Base-by-base conservation (phyloP, 1,140 invertebrate genomes). In the Prorops nasuta region DNA sequence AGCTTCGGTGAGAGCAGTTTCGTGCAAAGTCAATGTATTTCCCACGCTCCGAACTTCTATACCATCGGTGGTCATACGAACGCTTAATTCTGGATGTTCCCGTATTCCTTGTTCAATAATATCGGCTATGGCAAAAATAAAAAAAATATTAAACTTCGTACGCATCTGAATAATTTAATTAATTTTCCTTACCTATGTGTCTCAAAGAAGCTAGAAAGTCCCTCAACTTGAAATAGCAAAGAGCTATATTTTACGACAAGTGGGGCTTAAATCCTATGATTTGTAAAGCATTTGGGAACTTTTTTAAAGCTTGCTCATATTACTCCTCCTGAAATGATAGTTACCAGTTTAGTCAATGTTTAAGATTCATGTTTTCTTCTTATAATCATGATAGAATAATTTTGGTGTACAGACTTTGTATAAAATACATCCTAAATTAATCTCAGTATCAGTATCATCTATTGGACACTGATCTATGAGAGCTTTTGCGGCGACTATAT, bases 1-100 rank as follows among this genome's bases (percentile, higher is more conserved):
- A 0, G 97, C 96, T 79, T 99, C 97, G 12, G 98, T 94, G 2
- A 99, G 79, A 22, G 95, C 95, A 16, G 96, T 98, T 75, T 98
- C 89, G 67, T 98, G 94, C 37, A 99, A 82, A 0, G 92, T 93
- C 28, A 97, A 79, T 2, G 96, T 97, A 77, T 99, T 99, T 12
- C 96, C 97, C 36, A 99, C 96, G 76, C 95, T 98, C 59, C 93
- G 83, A 3, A 96, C 89, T 80, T 97, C 94, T 54, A 96, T 93
- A 7, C 95, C 95, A 76, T 99, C 97, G n/a, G 95, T 94, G 64
- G 93, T 93, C 85, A 96, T 94, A 0, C 97, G 97, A 24, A 99
- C 95, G 56, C 92, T 93, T 55, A 99, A 77, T 75, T 99, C 97
- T 14, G 97, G 97, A 80, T 99, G 94, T 77, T 98, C 94, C 49